These are phyloP conservation scores for Meteorus colon DNA, from an alignment of 2,888 invertebrate genomes.

Conservation along the genomic window DNA sequence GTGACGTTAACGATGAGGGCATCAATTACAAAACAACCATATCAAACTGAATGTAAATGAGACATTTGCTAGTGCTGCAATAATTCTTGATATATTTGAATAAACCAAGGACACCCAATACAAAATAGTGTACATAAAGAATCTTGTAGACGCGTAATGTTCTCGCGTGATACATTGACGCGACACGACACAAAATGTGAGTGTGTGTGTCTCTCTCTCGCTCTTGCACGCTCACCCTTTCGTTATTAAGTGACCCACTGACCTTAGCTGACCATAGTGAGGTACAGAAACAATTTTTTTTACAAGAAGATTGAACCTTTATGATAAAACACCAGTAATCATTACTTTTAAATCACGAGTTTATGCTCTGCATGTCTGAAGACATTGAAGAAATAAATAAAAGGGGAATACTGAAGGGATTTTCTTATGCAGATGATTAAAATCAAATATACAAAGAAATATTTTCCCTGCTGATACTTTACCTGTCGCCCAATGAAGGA, in stretches of 20 bases:
- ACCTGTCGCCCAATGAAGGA: conserved; percentile 99
- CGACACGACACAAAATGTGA: conserved; percentile 17
- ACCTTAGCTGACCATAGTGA: conserved; percentile 65
- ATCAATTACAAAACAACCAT: neutral
- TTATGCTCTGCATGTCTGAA: neutral
- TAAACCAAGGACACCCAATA: conserved; percentile 32
- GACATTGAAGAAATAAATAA: neutral
- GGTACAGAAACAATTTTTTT: neutral
- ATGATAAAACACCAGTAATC: conserved; percentile 18
- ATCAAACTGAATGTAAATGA: conserved; percentile 10
- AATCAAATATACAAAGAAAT: neutral
- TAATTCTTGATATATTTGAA: conserved; percentile 32
- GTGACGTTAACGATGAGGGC: neutral
- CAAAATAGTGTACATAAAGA: neutral
- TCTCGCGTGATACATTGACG: conserved; percentile 49
- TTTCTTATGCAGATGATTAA: neutral
- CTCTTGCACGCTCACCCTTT: neutral
- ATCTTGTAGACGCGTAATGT: conserved; percentile 33
- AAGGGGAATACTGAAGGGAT: neutral
- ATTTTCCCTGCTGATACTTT: conserved; percentile 44
- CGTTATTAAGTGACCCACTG: conserved; percentile 64
- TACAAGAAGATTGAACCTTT: conserved; percentile 15
- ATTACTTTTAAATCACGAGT: neutral
- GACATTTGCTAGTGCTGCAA: neutral
- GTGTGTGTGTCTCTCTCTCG: neutral